Evolutionary conservation across 2,797 vertebrate genomes (phyloP).

Genomic region (Hydrophis major): DNA sequence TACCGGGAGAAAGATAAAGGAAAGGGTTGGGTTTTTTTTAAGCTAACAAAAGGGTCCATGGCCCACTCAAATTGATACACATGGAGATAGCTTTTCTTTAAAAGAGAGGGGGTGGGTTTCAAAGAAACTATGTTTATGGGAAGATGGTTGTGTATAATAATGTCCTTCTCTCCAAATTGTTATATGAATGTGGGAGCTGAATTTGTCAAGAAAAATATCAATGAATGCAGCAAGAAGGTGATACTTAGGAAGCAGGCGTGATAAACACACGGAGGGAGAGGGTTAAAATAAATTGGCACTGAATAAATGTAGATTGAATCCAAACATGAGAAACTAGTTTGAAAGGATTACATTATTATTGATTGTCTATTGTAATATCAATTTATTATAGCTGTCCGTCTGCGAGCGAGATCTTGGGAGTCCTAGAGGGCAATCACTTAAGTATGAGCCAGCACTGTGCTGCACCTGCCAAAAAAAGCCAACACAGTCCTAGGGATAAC

Average conservation of each 20-base stretch:
- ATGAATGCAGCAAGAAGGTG: background rate
- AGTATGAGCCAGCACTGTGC: background rate
- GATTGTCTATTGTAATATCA: background rate
- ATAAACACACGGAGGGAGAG: background rate
- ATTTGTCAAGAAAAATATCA: background rate
- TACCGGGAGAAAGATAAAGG: background rate
- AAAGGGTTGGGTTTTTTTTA: background rate
- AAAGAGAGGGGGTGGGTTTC: background rate
- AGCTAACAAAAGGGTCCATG: background rate
- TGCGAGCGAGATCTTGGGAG: background rate
- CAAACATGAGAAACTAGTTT: background rate
- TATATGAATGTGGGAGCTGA: background rate
- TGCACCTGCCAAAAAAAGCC: background rate
- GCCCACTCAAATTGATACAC: background rate
- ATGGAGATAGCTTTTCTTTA: background rate
- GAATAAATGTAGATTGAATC: background rate
- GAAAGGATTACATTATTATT: background rate
- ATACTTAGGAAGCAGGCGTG: background rate
- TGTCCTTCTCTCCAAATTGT: background rate
- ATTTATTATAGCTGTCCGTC: background rate
- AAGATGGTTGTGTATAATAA: background rate
- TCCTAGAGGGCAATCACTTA: background rate
- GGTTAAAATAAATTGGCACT: background rate
- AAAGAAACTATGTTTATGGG: background rate
- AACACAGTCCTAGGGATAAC: background rate